Evolutionary conservation across 2,797 vertebrate species (phyloP), one percentile per base, ranked within the genome.

Genomic region (Coregonus suidteri): DNA sequence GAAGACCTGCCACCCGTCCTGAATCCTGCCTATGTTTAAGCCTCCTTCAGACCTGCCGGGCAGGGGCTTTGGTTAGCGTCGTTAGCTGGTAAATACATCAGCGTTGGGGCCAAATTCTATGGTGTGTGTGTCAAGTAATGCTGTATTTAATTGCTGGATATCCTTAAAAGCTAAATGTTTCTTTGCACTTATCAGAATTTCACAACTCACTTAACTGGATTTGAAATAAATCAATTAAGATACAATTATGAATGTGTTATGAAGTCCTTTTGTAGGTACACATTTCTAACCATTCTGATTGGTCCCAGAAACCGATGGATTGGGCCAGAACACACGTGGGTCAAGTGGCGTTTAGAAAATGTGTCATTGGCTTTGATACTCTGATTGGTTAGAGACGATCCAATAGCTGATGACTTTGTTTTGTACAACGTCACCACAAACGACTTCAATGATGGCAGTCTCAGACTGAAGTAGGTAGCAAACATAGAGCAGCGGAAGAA

Each of bases 1-100:
- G 90, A 90, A 87, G 91, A 90, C 84, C 93, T 95, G 93, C 93
- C 93, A 94, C 80, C 89, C 82, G 70, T 94, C 92, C 92, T 91
- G 66, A 15, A 16, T 68, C 31, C 66, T 68, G 91, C 90, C 90
- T 92, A 93, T 37, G 91, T 91, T 90, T 93, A 93, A 94, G 92
- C 89, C 91, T 91, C 82, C 89, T 89, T 87, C 74, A 89, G 92
- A 91, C 93, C 91, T 87, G 41, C 41, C 41, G 41, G 41, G 9
- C 41, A 47, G 41, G 9, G 41, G 41, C 41, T 13, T 47, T 47
- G 41, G 41, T 47, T 47, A 89, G 85, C 86, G 86, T 30, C 25
- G 7, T 64, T 64, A 64, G 59, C 59, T 64, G 59, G 25, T 64
- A 64, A 64, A 30, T 64, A 64, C 31, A 25, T 20, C 59, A 64